These are phyloP conservation scores for Carabus problematicus DNA, from an alignment of 2,888 invertebrate genomes.

Conservation along the genomic window DNA sequence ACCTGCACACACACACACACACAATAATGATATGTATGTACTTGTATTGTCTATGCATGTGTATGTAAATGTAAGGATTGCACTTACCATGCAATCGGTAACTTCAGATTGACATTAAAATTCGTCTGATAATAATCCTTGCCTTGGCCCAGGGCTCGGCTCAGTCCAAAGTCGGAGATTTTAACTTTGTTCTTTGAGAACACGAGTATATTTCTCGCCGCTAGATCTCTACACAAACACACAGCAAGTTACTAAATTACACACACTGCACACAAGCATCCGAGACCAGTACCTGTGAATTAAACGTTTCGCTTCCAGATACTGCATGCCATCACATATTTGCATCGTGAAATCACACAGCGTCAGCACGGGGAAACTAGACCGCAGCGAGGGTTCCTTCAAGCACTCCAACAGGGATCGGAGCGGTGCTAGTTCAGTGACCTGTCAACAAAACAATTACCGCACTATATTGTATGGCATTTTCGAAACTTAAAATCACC, in stretches of 20 bases:
- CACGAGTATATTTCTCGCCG: slow-evolving; percentile 96
- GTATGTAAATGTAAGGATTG: background rate
- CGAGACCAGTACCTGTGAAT: slow-evolving; percentile 87
- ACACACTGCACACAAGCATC: too few species aligned
- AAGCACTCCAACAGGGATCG: slow-evolving; percentile 95
- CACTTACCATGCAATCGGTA: slow-evolving; percentile 94
- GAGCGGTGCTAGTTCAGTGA: slow-evolving; percentile 94
- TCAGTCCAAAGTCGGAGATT: slow-evolving; percentile 97
- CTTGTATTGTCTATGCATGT: background rate
- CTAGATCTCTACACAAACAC: slow-evolving; percentile 81
- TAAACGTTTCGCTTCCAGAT: slow-evolving; percentile 92
- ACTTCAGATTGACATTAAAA: slow-evolving; percentile 94
- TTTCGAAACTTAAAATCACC: too few species aligned
- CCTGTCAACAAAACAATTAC: slow-evolving; percentile 60
- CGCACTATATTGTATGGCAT: too few species aligned
- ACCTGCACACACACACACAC: slow-evolving; percentile 63
- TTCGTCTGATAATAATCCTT: slow-evolving; percentile 99
- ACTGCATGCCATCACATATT: slow-evolving; percentile 98
- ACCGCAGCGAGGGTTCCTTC: slow-evolving; percentile 87
- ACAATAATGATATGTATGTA: too few species aligned
- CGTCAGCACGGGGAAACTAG: slow-evolving; percentile 91
- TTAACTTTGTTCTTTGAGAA: slow-evolving; percentile 97
- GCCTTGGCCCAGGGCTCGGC: slow-evolving; percentile 93
- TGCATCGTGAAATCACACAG: slow-evolving; percentile 95
- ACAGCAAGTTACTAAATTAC: background rate